These are phyloP conservation scores for Hirudo medicinalis DNA, from an alignment of 1,140 invertebrate genomes.

Conservation along the genomic window DNA sequence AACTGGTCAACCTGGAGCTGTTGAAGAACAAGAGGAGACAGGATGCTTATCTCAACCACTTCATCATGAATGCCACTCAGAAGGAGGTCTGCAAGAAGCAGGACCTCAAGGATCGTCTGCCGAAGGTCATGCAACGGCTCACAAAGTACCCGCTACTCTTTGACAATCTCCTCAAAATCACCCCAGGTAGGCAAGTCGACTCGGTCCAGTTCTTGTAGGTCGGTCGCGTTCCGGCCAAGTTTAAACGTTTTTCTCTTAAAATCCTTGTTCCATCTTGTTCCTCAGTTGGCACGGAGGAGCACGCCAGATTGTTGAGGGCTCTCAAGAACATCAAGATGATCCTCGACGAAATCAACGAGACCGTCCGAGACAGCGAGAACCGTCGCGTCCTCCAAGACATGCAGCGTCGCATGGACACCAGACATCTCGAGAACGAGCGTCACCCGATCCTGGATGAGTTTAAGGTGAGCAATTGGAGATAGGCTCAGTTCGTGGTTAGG, in stretches of 20 bases:
- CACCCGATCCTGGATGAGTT: constrained; percentile 1
- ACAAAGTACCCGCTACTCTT: constrained; percentile 15
- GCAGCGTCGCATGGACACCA: constrained; percentile 11
- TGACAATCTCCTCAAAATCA: constrained; percentile 11
- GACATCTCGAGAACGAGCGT: background rate
- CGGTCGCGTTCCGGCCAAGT: no score
- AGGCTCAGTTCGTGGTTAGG: background rate
- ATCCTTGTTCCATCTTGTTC: background rate
- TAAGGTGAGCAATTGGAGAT: background rate
- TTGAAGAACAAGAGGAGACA: background rate
- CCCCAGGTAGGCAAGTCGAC: constrained; percentile 9
- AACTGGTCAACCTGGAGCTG: background rate
- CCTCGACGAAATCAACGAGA: constrained; percentile 6
- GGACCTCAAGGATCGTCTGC: constrained; percentile 15
- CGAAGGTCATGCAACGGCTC: constrained; percentile 17
- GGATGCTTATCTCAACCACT: constrained; percentile 9
- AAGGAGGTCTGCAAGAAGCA: constrained; percentile 3
- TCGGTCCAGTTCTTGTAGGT: no score
- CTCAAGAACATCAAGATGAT: background rate
- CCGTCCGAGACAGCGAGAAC: constrained; percentile 8
- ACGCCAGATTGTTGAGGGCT: constrained; percentile 5
- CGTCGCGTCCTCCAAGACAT: constrained; percentile 7
- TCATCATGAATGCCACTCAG: constrained; percentile 6
- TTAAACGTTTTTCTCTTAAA: no score
- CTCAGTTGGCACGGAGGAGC: constrained; percentile 11